Evolutionary conservation across 2,113 vertebrate genomes (phyloP), one percentile per base, ranked within the genome.

Genomic region (Lethenteron camtschaticum): DNA sequence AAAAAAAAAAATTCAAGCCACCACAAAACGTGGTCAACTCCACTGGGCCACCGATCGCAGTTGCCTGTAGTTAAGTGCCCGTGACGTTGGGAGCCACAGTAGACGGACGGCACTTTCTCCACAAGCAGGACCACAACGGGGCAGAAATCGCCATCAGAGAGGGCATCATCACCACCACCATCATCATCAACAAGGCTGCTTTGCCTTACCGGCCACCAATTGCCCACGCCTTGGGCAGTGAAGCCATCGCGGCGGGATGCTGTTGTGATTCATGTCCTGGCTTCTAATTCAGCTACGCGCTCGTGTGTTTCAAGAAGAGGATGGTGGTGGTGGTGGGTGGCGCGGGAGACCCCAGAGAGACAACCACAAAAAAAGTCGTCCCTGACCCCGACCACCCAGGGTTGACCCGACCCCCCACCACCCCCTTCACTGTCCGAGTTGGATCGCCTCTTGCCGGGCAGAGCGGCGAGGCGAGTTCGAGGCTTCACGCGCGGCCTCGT

Each of bases 161-260:
- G 9, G 24, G 24, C 63, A 68, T n/a, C 11, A 16, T 68, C 63
- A n/a, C 9, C 24, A 24, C 2, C 11, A 24, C 2, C n/a, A 24
- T 68, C 63, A n/a, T n/a, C 24, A 24, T 9, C 11, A 24, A n/a
- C n/a, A 24, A 24, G 24, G 63, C 63, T 16, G 63, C n/a, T n/a
- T 71, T 71, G 68, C 76, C 77, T 82, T 76, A 96, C 91, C 87
- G 83, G 87, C 89, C 77, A 96, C 84, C 70, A 87, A 87, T 75
- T 95, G 87, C 72, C 91, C 90, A 77, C 88, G 86, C 74, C 89
- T 82, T 63, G 91, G 91, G 76, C 91, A 96, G 74, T 85, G 86
- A 58, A 86, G 83, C 91, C 91, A 95, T 72, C 91, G 85, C 74
- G 91, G 89, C 74, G 90, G 91, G 72, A 90, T 85, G 77, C 85